Percentiles rank a stretch among this genome's conserved stretches.
Conservation (phyloP, 2,113 vertebrate genomes). For the Triplophysa dalaica region DNA sequence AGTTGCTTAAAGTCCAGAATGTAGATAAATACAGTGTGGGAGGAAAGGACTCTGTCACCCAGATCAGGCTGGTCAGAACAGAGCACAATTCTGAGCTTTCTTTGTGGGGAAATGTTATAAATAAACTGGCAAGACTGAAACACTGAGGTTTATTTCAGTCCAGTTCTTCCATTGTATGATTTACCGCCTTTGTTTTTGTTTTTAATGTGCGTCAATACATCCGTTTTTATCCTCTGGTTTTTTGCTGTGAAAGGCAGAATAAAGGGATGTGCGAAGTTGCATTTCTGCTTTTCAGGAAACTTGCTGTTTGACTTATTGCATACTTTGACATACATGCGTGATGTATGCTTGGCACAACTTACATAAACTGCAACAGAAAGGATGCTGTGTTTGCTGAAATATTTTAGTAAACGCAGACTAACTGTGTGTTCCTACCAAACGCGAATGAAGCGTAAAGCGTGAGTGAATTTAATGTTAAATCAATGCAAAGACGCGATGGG, state of each 20-base stretch:
- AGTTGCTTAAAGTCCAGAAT: too few relatives aligned
- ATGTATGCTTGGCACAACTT: neutral
- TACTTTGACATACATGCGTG: neutral
- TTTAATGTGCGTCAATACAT: neutral
- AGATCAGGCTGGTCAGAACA: neutral
- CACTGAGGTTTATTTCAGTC: neutral
- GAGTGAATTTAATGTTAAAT: too few relatives aligned
- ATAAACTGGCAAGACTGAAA: neutral
- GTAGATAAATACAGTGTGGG: neutral
- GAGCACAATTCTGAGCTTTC: neutral
- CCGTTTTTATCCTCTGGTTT: neutral
- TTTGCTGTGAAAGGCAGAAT: neutral
- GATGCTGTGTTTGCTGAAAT: neutral
- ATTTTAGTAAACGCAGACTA: neutral
- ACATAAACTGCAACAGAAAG: neutral
- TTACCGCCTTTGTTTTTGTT: neutral
- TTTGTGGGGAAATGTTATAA: neutral
- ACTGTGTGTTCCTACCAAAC: too few relatives aligned
- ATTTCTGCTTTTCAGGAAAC: constrained; percentile 12
- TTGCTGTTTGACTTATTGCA: neutral
- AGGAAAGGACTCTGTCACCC: too few relatives aligned
- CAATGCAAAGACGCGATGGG: too few relatives aligned
- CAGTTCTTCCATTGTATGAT: neutral
- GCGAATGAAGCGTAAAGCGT: too few relatives aligned
- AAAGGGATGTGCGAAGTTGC: constrained; percentile 7